Evolutionary conservation across 2,888 invertebrate species (phyloP), one percentile per base, ranked within the genome.

Genomic region (Phymatocera aterrima): DNA sequence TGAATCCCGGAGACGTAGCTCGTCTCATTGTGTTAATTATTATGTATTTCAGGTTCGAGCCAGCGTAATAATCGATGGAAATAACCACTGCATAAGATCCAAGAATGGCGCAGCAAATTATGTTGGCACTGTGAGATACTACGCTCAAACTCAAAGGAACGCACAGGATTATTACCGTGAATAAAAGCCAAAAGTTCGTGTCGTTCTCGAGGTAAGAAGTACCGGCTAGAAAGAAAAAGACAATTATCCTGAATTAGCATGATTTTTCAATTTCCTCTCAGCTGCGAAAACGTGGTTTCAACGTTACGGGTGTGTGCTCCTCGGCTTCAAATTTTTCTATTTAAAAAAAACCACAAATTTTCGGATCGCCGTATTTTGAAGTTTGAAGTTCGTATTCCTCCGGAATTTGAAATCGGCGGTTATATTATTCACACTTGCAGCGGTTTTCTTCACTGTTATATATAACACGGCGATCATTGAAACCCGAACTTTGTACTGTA

Each of bases 11-110:
- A 10, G 94, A 92, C 0, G 92, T 92, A 0, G 93, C 93, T 81
- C 95, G 92, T 81, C 95, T 91, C n/a, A 95, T 87, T 0, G 93
- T 91, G 85, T 95, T 95, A 24, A 95, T 91, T 1, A 95, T 83
- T 46, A 96, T 94, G 86, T 94, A 95, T 83, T 94, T 94, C 82
- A 96, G 89, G 89, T 93, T 93, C 40, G 94, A 93, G 31, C 94
- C 94, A 80, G 93, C 81, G 84, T 93, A 94, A 85, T 93, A 93
- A 89, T 95, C 95, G 12, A 95, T 86, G 51, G 94, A 92, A 80
- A 94, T 90, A 61, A 94, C 90, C 12, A 93, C 87, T 34, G 93
- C 92, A 87, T 93, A 95, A 10, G 94, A 92, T 65, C 95, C 95
- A 40, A 96, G 88, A 15, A 95, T 86, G 2, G 93, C 92, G 83